phyloP scores from a whole-genome alignment of 2,113 vertebrate species.

The Pterocles burchelli region DNA sequence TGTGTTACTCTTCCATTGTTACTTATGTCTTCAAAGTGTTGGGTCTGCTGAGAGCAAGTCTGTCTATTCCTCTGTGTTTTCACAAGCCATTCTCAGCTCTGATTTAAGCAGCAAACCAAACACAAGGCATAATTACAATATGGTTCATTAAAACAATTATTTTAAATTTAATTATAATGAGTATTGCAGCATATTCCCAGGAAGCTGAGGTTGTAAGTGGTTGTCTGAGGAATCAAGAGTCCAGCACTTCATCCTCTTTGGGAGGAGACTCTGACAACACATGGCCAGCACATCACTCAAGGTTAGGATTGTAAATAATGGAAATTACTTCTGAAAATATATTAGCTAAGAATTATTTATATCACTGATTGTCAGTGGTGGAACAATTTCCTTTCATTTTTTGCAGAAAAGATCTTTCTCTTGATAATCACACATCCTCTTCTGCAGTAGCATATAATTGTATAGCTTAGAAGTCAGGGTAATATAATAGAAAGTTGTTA shows the following conservation, averaged over 20 bases:
- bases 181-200: background rate
- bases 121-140: background rate
- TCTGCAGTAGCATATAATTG: background rate
- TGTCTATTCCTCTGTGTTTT: background rate
- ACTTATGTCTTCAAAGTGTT: background rate
- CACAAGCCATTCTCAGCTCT: background rate
- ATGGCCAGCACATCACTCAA: background rate
- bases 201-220: background rate
- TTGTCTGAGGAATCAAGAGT: background rate
- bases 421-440: conserved; percentile 41
- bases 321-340: conserved; percentile 19
- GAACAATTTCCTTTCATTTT: conserved; percentile 25
- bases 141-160: background rate
- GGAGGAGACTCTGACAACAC: background rate
- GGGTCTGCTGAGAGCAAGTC: background rate
- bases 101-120: background rate
- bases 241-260: background rate
- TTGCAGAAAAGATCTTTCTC: conserved; percentile 13
- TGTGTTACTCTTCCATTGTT: background rate
- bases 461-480: background rate
- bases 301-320: background rate
- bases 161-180: background rate
- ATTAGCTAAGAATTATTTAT: conserved; percentile 14
- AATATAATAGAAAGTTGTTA: conserved; percentile 28
- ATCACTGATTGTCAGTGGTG: background rate